Percentiles rank a stretch among this genome's conserved stretches.
These are phyloP conservation scores for Forbesichthys agassizii DNA, from an alignment of 2,113 vertebrate genomes.

Conservation along the genomic window DNA sequence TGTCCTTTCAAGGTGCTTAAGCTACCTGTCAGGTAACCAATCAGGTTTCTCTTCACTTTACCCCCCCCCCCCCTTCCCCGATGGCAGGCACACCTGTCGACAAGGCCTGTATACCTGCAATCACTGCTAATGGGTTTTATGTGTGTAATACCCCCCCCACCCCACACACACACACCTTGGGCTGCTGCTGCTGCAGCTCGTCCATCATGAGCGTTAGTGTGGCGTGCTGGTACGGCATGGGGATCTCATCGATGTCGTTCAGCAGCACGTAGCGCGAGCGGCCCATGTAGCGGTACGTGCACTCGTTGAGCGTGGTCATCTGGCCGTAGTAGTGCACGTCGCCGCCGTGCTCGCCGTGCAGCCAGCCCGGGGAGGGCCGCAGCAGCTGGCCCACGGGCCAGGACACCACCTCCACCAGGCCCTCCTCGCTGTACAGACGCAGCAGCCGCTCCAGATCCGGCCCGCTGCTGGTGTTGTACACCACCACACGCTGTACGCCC, in stretches of 20 bases:
- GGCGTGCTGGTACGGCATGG: conserved; percentile 70
- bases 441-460: conserved; percentile 72
- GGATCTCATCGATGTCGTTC: conserved; percentile 80
- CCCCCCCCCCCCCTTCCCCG: no score
- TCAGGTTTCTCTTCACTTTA: no score
- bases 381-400: conserved; percentile 78
- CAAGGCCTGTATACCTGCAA: no score
- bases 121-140: no score
- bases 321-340: conserved; percentile 74
- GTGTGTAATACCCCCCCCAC: no score
- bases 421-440: conserved; percentile 70
- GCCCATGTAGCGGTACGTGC: conserved; percentile 73
- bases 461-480: conserved; percentile 82
- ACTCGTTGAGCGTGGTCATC: conserved; percentile 72
- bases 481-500: conserved; percentile 73
- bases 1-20: no score
- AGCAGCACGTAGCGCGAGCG: conserved; percentile 70
- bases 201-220: conserved; percentile 68
- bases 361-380: conserved; percentile 70
- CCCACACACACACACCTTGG: conserved; percentile 20
- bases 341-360: conserved; percentile 17
- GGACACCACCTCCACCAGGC: conserved; percentile 73
- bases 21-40: no score
- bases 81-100: no score
- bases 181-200: conserved; percentile 61